These are phyloP conservation scores for Spatulosminthurus flaviceps DNA, from an alignment of 2,888 invertebrate genomes.

Conservation along the genomic window DNA sequence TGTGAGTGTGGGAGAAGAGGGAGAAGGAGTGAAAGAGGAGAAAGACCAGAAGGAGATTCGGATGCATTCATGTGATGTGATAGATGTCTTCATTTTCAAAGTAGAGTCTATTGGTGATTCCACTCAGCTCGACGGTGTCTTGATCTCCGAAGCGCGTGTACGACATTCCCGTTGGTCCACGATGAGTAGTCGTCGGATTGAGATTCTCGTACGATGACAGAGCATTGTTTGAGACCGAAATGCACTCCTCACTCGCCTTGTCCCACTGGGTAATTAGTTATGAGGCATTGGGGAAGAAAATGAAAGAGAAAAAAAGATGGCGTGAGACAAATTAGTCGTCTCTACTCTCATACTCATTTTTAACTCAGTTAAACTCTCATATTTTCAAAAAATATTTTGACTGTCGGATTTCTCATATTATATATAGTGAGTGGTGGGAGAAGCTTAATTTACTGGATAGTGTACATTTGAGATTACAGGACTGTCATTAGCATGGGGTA, in stretches of 20 bases:
- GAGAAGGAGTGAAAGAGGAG: conserved; percentile 8
- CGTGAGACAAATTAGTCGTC: too few species aligned
- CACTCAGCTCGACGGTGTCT: conserved; percentile 62
- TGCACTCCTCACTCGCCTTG: conserved; percentile 28
- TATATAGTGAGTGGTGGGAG: too few species aligned
- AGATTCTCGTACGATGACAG: conserved; percentile 24
- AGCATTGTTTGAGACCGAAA: conserved; percentile 13
- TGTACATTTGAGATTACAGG: too few species aligned
- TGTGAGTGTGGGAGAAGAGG: not conserved
- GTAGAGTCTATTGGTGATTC: conserved; percentile 63
- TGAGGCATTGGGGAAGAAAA: not conserved
- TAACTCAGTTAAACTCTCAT: too few species aligned
- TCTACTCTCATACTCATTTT: too few species aligned
- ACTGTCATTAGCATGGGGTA: too few species aligned
- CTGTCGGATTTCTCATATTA: too few species aligned
- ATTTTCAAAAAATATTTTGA: too few species aligned
- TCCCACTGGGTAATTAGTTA: conserved; percentile 41
- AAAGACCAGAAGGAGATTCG: not conserved
- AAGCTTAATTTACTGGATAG: too few species aligned
- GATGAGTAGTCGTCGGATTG: conserved; percentile 28
- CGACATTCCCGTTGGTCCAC: conserved; percentile 53
- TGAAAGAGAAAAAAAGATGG: too few species aligned
- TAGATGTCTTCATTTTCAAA: conserved; percentile 64
- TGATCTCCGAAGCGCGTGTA: conserved; percentile 60
- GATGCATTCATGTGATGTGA: conserved; percentile 61